phyloP scores from a whole-genome alignment of 2,113 vertebrate species.

The Urocitellus parryii region DNA sequence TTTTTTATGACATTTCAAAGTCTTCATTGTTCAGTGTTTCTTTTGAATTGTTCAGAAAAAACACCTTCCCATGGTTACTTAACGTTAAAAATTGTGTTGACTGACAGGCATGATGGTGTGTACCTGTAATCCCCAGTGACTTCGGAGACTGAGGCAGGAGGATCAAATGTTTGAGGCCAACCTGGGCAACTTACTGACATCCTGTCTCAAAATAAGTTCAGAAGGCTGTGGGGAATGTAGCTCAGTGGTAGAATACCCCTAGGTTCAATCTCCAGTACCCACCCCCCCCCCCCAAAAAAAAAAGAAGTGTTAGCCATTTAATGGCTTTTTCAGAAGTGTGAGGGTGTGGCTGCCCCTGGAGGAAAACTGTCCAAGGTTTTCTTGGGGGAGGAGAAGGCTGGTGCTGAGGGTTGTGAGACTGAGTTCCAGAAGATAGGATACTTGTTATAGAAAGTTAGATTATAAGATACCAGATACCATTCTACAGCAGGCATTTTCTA shows the following conservation, averaged over 20 bases:
- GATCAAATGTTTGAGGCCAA: not conserved
- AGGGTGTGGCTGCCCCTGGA: not conserved
- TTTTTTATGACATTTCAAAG: not conserved
- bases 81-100: too few species aligned
- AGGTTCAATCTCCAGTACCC: not conserved
- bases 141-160: not conserved
- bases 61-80: not conserved
- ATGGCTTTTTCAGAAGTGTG: not conserved
- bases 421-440: not conserved
- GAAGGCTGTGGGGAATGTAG: not conserved
- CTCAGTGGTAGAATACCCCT: not conserved
- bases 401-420: not conserved
- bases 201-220: not conserved
- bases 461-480: not conserved
- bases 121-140: not conserved
- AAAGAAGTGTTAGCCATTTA: not conserved
- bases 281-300: not conserved
- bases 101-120: not conserved
- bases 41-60: constrained; percentile 16
- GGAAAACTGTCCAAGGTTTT: not conserved
- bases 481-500: not conserved
- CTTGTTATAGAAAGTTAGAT: not conserved
- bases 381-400: not conserved
- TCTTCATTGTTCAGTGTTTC: not conserved
- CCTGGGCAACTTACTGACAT: not conserved